Evolutionary conservation across 2,888 invertebrate genomes (phyloP).

Genomic region (Nomada goodeniana): DNA sequence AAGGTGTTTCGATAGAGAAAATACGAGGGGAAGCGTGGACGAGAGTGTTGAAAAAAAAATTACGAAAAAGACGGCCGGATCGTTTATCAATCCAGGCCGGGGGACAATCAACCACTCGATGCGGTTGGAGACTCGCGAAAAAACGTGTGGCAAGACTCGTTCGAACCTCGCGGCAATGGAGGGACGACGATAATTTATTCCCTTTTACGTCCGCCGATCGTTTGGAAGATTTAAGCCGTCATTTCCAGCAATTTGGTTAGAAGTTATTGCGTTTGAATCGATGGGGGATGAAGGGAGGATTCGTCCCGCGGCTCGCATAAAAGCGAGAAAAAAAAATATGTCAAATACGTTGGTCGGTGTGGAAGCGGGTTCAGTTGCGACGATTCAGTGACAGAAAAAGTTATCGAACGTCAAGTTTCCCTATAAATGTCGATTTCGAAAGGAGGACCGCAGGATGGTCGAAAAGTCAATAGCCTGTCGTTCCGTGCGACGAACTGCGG

Average conservation of each 20-base stretch:
- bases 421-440: not conserved
- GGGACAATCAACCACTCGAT: constrained; percentile 17
- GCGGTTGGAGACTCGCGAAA: constrained; percentile 15
- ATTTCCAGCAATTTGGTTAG: constrained; percentile 23
- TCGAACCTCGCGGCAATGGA: constrained; percentile 4
- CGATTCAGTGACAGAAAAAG: not conserved
- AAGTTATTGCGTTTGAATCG: constrained; percentile 32
- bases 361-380: no score
- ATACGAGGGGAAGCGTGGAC: not conserved
- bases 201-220: constrained; percentile 21
- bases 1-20: not conserved
- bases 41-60: not conserved
- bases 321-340: not conserved
- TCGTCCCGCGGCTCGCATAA: not conserved
- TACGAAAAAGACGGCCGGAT: not conserved
- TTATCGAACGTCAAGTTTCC: not conserved
- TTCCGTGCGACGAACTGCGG: not conserved
- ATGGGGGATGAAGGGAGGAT: not conserved
- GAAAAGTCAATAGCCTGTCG: constrained; percentile 4
- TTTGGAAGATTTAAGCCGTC: constrained; percentile 40
- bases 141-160: constrained; percentile 28
- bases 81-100: constrained; percentile 48
- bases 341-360: not conserved
- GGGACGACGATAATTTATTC: constrained; percentile 32
- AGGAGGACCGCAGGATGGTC: not conserved